Evolutionary conservation across 2,113 vertebrate species (phyloP).

Genomic region (Ictalurus furcatus): DNA sequence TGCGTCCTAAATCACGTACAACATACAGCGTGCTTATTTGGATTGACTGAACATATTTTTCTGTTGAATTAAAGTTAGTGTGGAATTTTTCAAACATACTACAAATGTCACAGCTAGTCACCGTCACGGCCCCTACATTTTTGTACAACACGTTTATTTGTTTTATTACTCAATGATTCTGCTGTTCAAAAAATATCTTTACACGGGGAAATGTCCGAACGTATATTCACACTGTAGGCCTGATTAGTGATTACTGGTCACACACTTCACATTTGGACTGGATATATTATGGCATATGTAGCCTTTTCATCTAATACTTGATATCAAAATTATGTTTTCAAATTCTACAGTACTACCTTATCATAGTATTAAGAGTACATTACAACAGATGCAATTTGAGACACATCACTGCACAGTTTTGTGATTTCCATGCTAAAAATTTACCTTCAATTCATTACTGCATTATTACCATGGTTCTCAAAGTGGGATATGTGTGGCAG

Average conservation of each 20-base stretch:
- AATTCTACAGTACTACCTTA: not conserved
- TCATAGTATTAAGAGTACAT: not conserved
- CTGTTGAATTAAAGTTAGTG: not conserved
- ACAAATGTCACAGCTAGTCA: not conserved
- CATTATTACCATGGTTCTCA: not conserved
- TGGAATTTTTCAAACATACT: not conserved
- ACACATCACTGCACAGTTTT: not conserved
- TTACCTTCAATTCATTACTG: not conserved
- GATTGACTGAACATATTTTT: not conserved
- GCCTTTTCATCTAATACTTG: not conserved
- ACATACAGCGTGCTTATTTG: not conserved
- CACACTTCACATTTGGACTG: not conserved
- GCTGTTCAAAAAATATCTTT: not conserved
- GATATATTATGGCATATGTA: not conserved
- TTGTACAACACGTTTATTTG: not conserved
- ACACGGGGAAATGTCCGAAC: not conserved
- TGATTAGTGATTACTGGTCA: not conserved
- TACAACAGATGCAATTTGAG: not conserved
- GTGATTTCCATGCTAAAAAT: not conserved
- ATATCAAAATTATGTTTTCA: not conserved
- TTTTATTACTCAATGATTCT: slow-evolving; percentile 11
- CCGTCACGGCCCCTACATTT: not conserved
- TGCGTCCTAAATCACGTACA: not conserved
- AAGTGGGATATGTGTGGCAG: not conserved
- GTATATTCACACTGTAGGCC: not conserved